Evolutionary conservation across 2,113 vertebrate species (phyloP), one percentile per base, ranked within the genome.

Genomic region (Malurus cyaneus): DNA sequence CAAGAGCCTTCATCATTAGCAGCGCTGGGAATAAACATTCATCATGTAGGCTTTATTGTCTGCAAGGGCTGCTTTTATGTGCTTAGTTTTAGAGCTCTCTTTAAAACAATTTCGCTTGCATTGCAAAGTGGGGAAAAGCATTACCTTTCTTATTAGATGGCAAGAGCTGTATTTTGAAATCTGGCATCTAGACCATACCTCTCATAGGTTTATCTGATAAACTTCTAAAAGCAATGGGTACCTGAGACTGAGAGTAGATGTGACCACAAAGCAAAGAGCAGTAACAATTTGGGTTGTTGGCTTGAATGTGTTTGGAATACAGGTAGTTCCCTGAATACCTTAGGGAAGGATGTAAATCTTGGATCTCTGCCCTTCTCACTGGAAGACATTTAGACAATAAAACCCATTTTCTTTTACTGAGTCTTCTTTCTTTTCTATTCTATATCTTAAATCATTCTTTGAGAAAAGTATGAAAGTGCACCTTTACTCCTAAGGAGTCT

Each of bases 71-170:
- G 70, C 32, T 92, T 94, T 92, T 93, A 94, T 93, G 65, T 57
- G 41, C 59, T 54, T 89, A 57, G 73, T 71, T 91, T 93, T 72
- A 93, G 70, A 93, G 66, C 42, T 81, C 41, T 49, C 78, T 91
- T 93, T 89, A 80, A 95, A 92, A 89, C 53, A 92, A 89, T 82
- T 94, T 94, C 66, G 26, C 84, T 93, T 85, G 57, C 53, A 72
- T 60, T 91, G 81, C 87, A 47, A 94, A 92, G 60, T 41, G 42
- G 82, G 50, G 61, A 72, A 82, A 94, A 79, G 21, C 46, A 70
- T 87, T 89, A 85, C 44, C 56, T 92, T 92, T 91, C 32, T 32
- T 73, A 39, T 87, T 65, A 72, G 53, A 76, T 21, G 14, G 53
- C 42, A 87, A 80, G 61, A 72, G 34, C 20, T 64, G 4, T 69